Percentiles rank a stretch among this genome's conserved stretches.
These are phyloP conservation scores for Okamejei kenojei DNA, from an alignment of 2,797 vertebrate species.

Conservation along the genomic window DNA sequence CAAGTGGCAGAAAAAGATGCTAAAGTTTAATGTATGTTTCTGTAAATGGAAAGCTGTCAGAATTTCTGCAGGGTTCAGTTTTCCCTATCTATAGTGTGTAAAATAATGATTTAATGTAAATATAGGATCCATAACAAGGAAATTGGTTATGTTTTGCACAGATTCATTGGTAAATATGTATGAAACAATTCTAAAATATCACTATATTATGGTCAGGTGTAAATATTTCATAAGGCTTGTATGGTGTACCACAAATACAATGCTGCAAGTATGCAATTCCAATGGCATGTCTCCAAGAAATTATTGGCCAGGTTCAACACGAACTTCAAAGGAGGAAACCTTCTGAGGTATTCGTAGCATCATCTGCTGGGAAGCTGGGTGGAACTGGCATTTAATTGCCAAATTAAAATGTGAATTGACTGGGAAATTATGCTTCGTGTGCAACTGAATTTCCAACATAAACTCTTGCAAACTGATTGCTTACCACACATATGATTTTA, in stretches of 20 bases:
- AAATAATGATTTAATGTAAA: too few species aligned
- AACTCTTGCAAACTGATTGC: background rate
- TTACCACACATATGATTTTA: background rate
- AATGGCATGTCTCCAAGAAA: background rate
- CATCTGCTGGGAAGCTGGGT: background rate
- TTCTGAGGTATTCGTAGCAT: background rate
- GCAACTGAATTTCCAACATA: background rate
- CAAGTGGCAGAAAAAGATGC: too few species aligned
- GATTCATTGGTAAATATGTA: background rate
- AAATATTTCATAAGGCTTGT: background rate
- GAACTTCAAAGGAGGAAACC: background rate
- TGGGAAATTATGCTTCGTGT: background rate
- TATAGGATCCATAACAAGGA: too few species aligned
- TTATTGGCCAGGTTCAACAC: background rate
- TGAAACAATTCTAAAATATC: background rate
- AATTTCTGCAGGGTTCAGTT: too few species aligned
- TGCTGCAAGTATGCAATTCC: background rate
- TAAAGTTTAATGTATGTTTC: too few species aligned
- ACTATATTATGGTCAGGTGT: background rate
- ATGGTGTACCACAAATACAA: background rate
- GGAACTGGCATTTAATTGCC: background rate
- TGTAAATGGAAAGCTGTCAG: too few species aligned
- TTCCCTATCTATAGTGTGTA: too few species aligned
- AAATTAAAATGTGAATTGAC: background rate
- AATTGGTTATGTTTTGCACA: background rate